phyloP scores from a whole-genome alignment of 2,888 invertebrate genomes.

The Diarsia rubi region DNA sequence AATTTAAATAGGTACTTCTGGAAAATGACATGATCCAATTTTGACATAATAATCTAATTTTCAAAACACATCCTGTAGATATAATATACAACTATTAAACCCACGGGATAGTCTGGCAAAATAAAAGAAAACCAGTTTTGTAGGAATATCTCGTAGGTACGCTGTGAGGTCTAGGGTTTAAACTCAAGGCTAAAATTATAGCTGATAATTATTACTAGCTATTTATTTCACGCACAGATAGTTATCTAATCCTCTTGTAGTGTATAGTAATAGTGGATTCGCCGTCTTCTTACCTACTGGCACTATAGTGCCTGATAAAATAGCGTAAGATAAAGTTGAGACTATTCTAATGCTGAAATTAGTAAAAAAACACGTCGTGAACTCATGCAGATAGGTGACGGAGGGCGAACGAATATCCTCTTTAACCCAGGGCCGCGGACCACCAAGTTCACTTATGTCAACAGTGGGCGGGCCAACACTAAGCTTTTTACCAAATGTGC shows the following conservation, averaged over 20 bases:
- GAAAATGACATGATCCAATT: not conserved
- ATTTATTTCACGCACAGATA: not conserved
- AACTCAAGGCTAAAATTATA: not conserved
- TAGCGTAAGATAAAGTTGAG: not conserved
- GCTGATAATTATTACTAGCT: too few relatives aligned
- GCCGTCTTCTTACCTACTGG: not conserved
- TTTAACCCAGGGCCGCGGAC: not conserved
- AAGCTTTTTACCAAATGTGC: not conserved
- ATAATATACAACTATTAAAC: not conserved
- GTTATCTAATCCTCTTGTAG: not conserved
- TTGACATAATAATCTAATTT: not conserved
- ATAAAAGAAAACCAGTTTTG: constrained; percentile 31
- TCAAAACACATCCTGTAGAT: not conserved
- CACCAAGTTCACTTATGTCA: not conserved
- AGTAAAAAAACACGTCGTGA: not conserved
- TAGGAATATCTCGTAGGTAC: constrained; percentile 33
- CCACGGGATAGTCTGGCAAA: not conserved
- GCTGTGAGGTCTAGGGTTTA: constrained; percentile 6
- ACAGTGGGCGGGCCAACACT: not conserved
- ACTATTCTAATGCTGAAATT: not conserved
- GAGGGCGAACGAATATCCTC: not conserved
- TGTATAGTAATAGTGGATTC: not conserved
- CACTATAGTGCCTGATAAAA: not conserved
- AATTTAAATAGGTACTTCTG: not conserved
- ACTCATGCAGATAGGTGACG: not conserved